Percentiles rank a stretch among this genome's conserved stretches.
Conservation (phyloP, 2,888 invertebrate species). For the Lithosia quadra region DNA sequence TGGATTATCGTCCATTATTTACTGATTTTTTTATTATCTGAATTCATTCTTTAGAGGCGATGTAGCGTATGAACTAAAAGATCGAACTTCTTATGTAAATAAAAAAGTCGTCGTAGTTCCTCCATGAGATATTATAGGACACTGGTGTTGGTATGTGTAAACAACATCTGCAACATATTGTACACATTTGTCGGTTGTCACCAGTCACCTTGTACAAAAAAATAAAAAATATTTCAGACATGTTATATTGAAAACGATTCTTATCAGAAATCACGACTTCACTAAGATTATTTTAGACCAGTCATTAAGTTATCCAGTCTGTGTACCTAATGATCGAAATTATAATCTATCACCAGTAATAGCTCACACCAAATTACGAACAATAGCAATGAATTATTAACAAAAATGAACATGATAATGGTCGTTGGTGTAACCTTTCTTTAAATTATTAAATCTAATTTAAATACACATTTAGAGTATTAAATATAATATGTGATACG, state of each 20-base stretch:
- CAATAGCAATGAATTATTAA: conserved; percentile 5
- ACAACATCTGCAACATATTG: too few species aligned
- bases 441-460: neutral
- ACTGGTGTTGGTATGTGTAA: too few species aligned
- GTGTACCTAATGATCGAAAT: conserved; percentile 5
- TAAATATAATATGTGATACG: neutral
- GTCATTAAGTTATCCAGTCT: conserved; percentile 6
- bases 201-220: too few species aligned
- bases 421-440: neutral
- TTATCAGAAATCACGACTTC: neutral
- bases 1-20: too few species aligned
- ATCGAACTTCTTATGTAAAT: too few species aligned
- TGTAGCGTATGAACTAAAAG: too few species aligned
- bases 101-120: too few species aligned
- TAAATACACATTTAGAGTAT: neutral
- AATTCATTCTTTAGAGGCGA: too few species aligned
- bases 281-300: conserved; percentile 10
- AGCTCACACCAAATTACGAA: neutral
- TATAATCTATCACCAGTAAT: conserved; percentile 1
- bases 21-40: too few species aligned
- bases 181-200: too few species aligned
- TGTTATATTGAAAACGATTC: neutral
- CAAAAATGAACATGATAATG: neutral
- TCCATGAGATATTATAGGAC: too few species aligned
- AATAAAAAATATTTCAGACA: neutral